Conservation (phyloP, 2,113 vertebrate species). For the Poeciliopsis turrubarensis region DNA sequence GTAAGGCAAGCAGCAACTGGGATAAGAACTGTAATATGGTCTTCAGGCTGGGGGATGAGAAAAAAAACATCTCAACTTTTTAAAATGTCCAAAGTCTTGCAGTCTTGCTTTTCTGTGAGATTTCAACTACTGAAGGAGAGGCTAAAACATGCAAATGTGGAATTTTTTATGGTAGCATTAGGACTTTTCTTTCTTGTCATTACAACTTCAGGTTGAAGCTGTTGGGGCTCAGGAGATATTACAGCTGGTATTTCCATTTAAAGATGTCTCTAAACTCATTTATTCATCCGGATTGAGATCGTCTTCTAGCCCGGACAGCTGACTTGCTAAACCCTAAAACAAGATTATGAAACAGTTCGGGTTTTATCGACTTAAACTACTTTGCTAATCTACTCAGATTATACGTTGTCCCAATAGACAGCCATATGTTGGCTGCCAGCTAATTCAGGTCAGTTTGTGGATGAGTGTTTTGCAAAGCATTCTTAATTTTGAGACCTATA, state of each 20-base stretch:
- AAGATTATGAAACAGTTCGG: conserved; percentile 30
- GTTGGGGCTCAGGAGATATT: neutral
- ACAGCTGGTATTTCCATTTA: neutral
- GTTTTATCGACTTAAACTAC: conserved; percentile 44
- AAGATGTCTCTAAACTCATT: neutral
- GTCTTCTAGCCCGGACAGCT: neutral
- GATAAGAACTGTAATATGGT: conserved; percentile 5
- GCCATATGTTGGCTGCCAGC: conserved; percentile 20
- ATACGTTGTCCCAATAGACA: conserved; percentile 28
- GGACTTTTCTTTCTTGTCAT: neutral
- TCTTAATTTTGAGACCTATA: conserved; percentile 17
- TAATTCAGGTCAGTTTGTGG: conserved; percentile 5
- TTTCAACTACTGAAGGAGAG: neutral
- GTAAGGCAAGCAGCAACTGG: conserved; percentile 64
- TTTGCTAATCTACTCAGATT: conserved; percentile 53
- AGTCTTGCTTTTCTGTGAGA: neutral
- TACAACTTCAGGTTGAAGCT: neutral
- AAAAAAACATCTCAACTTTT: neutral
- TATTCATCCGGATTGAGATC: neutral
- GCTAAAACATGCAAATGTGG: neutral
- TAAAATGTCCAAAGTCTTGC: neutral
- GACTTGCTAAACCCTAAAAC: conserved; percentile 26
- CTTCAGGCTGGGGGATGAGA: neutral
- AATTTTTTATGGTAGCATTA: neutral
- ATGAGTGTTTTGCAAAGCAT: conserved; percentile 18